These are phyloP conservation scores for Heliconius ismenius DNA, from an alignment of 2,888 invertebrate species.

Conservation along the genomic window DNA sequence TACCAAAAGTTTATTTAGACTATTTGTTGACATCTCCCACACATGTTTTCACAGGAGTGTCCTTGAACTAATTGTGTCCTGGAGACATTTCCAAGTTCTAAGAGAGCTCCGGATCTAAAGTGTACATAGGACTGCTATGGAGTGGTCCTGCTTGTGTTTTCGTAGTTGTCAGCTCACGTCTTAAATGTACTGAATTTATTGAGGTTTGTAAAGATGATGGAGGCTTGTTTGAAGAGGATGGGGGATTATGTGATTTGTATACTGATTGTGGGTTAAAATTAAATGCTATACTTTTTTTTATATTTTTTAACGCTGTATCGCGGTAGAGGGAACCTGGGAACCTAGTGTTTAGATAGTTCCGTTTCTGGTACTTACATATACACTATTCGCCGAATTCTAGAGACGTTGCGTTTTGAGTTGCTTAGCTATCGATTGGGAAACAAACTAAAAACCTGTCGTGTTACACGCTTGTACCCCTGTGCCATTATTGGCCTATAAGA, in stretches of 20 bases:
- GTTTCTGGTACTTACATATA: too few species aligned
- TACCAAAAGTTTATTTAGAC: conserved; percentile 5
- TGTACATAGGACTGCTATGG: conserved; percentile 16
- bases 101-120: conserved; percentile 18
- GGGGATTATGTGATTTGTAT: background rate
- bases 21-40: conserved; percentile 9
- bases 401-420: too few species aligned
- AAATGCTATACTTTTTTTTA: background rate
- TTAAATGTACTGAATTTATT: conserved; percentile 16
- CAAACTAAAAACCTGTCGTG: too few species aligned
- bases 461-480: too few species aligned
- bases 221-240: background rate
- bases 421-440: too few species aligned
- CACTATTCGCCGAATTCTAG: too few species aligned
- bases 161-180: conserved; percentile 1
- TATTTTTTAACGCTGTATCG: too few species aligned
- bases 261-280: background rate
- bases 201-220: background rate
- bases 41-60: background rate
- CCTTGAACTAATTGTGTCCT: conserved; percentile 26
- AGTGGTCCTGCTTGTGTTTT: background rate
- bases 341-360: too few species aligned
- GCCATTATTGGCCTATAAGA: too few species aligned
- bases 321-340: too few species aligned
- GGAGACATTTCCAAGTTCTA: conserved; percentile 6